A percentile compares a stretch with the other conserved stretches of the same genome.
These are phyloP conservation scores for Hyphantria cunea DNA, from an alignment of 1,140 invertebrate genomes.

Conservation along the genomic window DNA sequence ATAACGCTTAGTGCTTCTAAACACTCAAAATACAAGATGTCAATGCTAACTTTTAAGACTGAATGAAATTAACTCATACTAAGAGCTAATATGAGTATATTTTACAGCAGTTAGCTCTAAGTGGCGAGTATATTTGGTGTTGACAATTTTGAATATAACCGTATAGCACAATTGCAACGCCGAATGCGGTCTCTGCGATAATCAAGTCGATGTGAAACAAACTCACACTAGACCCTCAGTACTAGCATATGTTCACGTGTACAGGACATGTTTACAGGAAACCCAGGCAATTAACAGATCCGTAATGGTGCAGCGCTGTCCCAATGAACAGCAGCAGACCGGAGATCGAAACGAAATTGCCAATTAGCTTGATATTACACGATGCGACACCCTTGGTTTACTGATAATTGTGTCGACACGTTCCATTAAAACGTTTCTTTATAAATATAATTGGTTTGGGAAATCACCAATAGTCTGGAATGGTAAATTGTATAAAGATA, in stretches of 20 bases:
- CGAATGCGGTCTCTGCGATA: too few relatives aligned
- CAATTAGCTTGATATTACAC: slow-evolving; percentile 61
- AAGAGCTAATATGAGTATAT: too few relatives aligned
- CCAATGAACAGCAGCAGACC: slow-evolving; percentile 39
- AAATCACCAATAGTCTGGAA: slow-evolving; percentile 7
- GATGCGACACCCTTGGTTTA: slow-evolving; percentile 27
- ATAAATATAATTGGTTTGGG: not conserved
- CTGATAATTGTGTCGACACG: slow-evolving; percentile 27
- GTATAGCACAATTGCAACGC: too few relatives aligned
- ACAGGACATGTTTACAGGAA: slow-evolving; percentile 30
- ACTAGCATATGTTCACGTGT: slow-evolving; percentile 1
- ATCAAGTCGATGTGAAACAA: too few relatives aligned
- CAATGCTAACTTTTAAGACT: too few relatives aligned
- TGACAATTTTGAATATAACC: too few relatives aligned
- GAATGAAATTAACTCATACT: too few relatives aligned
- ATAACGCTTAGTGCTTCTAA: too few relatives aligned
- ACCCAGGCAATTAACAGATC: slow-evolving; percentile 35
- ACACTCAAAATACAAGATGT: too few relatives aligned
- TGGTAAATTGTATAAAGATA: too few relatives aligned
- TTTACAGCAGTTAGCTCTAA: too few relatives aligned
- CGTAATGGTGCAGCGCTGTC: slow-evolving; percentile 47
- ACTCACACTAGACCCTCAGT: not conserved
- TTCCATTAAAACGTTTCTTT: slow-evolving; percentile 25
- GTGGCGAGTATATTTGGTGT: too few relatives aligned
- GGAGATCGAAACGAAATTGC: slow-evolving; percentile 71